These are phyloP conservation scores for Protomyctophum bolini DNA, from an alignment of 2,113 vertebrate genomes.

Conservation along the genomic window DNA sequence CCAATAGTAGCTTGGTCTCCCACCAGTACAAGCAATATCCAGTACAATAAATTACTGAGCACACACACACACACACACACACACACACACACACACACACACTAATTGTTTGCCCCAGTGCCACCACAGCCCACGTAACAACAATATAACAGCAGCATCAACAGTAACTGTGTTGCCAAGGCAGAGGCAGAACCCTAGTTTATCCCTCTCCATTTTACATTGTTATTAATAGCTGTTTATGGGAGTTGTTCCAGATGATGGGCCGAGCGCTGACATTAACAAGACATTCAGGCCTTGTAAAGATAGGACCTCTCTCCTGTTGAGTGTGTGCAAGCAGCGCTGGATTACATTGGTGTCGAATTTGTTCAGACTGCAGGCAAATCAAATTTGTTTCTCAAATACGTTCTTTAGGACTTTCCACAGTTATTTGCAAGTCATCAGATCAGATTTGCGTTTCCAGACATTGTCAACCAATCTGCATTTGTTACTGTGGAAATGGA, in stretches of 20 bases:
- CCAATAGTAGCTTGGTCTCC: conserved; percentile 20
- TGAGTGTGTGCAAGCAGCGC: conserved; percentile 49
- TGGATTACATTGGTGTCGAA: conserved; percentile 69
- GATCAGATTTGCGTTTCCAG: too few species aligned
- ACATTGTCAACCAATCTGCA: too few species aligned
- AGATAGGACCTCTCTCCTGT: conserved; percentile 66
- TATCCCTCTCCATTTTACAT: conserved; percentile 52
- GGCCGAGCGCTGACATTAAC: conserved; percentile 72
- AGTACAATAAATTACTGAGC: conserved; percentile 44
- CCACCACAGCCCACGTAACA: conserved; percentile 30
- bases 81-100: neutral
- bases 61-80: conserved; percentile 14
- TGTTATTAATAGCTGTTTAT: conserved; percentile 70
- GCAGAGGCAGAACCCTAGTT: conserved; percentile 41
- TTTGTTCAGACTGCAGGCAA: conserved; percentile 45
- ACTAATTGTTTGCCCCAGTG: conserved; percentile 30
- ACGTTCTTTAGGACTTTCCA: too few species aligned
- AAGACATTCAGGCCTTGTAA: conserved; percentile 68
- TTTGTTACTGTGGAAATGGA: too few species aligned
- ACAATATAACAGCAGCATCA: conserved; percentile 46
- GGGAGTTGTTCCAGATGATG: conserved; percentile 65
- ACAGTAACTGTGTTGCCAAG: conserved; percentile 57
- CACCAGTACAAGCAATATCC: conserved; percentile 24
- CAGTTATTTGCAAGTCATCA: too few species aligned
- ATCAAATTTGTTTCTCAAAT: too few species aligned